Evolutionary conservation across 2,888 invertebrate genomes (phyloP).

Genomic region (Malthinus flaveolus): DNA sequence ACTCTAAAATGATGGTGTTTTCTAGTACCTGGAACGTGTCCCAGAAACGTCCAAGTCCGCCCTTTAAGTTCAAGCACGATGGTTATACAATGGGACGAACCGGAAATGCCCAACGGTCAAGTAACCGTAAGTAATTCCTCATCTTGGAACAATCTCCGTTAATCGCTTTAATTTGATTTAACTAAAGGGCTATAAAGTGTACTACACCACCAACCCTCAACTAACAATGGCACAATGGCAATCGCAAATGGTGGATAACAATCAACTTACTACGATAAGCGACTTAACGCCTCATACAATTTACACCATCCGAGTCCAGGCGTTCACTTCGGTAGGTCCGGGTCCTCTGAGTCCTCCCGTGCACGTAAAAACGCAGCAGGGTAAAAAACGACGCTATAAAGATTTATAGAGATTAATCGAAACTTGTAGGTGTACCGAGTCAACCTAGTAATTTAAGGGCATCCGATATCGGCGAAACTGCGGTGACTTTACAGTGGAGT

Average conservation of each 20-base stretch:
- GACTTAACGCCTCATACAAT: conserved; percentile 90
- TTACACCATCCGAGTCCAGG: conserved; percentile 93
- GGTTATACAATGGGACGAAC: conserved; percentile 98
- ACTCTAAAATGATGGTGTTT: conserved; percentile 30
- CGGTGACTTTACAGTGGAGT: conserved; percentile 90
- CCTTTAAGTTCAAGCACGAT: conserved; percentile 94
- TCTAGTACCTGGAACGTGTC: conserved; percentile 94
- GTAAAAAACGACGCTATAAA: conserved; percentile 53
- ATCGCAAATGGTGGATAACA: conserved; percentile 91
- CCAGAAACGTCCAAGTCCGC: conserved; percentile 90
- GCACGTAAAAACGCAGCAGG: conserved; percentile 97
- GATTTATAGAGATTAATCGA: conserved; percentile 11
- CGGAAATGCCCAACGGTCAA: conserved; percentile 96
- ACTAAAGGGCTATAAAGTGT: conserved; percentile 93
- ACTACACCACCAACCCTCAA: conserved; percentile 89
- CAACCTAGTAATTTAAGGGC: conserved; percentile 91
- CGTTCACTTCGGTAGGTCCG: conserved; percentile 91
- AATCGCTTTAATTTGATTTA: not conserved
- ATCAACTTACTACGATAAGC: conserved; percentile 88
- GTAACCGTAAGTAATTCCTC: conserved; percentile 75
- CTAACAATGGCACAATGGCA: conserved; percentile 89
- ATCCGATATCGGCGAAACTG: conserved; percentile 85
- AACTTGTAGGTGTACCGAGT: conserved; percentile 82
- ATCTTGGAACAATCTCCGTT: not conserved
- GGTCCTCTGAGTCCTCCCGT: conserved; percentile 95